Percentiles rank a stretch among this genome's conserved stretches.
Evolutionary conservation across 2,888 invertebrate species (phyloP).

Genomic region (Mellilla xanthometata): DNA sequence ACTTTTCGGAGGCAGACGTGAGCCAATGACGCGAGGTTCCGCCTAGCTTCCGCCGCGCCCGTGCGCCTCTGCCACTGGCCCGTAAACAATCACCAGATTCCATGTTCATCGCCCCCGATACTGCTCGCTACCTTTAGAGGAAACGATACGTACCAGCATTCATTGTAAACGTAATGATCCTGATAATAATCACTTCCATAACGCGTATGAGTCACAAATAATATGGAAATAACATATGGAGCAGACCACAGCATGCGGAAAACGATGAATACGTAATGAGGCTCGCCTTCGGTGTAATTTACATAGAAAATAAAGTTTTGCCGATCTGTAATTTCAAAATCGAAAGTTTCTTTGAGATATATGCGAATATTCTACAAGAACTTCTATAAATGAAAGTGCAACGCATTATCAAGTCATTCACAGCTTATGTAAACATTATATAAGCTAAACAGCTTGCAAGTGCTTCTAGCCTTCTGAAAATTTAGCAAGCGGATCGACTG

Average conservation of each 20-base stretch:
- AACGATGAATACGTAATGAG: conserved; percentile 11
- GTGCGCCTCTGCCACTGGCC: conserved; percentile 52
- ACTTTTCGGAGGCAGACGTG: conserved; percentile 56
- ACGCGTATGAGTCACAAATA: conserved; percentile 14
- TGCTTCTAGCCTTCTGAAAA: conserved; percentile 7
- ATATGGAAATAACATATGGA: conserved; percentile 1
- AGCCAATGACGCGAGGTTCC: conserved; percentile 79
- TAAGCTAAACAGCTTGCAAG: not conserved
- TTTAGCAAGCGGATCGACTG: conserved; percentile 19
- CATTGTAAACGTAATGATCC: conserved; percentile 26
- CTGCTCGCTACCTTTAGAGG: conserved; percentile 28
- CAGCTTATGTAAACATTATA: conserved; percentile 1
- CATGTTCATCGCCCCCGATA: conserved; percentile 45
- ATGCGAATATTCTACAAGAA: conserved; percentile 13
- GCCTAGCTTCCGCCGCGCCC: conserved; percentile 64
- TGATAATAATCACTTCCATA: conserved; percentile 10
- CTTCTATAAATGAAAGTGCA: conserved; percentile 18
- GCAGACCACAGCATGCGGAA: conserved; percentile 4
- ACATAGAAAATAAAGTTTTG: conserved; percentile 13
- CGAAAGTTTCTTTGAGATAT: conserved; percentile 9
- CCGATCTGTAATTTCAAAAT: conserved; percentile 16
- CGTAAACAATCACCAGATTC: conserved; percentile 73
- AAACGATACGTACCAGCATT: conserved; percentile 26
- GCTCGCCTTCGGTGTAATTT: conserved; percentile 4
- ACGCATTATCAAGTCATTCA: conserved; percentile 8